Evolutionary conservation across 2,888 invertebrate species (phyloP).

Genomic region (Bugula neritina): DNA sequence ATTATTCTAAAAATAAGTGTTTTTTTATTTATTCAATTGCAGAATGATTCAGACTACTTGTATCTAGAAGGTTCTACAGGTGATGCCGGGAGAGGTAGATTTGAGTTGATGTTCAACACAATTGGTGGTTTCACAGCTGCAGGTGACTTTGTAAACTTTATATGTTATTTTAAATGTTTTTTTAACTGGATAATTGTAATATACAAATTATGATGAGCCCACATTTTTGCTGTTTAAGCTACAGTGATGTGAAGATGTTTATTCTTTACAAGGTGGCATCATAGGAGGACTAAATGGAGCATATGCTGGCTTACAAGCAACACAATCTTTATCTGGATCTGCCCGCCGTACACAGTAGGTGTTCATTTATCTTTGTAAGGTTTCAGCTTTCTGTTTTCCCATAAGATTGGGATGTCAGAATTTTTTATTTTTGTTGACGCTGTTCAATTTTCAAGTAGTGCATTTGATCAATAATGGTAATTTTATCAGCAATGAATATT

Average conservation of each 20-base stretch:
- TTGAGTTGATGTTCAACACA: conserved; percentile 83
- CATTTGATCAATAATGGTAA: too few relatives aligned
- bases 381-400: too few relatives aligned
- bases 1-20: too few relatives aligned
- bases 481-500: too few relatives aligned
- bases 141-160: conserved; percentile 41
- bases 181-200: neutral
- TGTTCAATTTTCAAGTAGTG: too few relatives aligned
- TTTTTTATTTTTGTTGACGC: too few relatives aligned
- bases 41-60: conserved; percentile 73
- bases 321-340: conserved; percentile 79
- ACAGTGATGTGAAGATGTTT: neutral
- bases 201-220: too few relatives aligned
- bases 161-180: neutral
- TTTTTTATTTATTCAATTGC: conserved; percentile 19
- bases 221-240: too few relatives aligned
- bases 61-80: conserved; percentile 72
- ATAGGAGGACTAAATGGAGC: conserved; percentile 80
- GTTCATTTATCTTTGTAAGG: too few relatives aligned
- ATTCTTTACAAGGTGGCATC: conserved; percentile 68
- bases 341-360: conserved; percentile 82
- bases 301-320: conserved; percentile 79
- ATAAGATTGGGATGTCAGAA: too few relatives aligned
- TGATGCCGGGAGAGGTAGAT: conserved; percentile 76
- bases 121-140: conserved; percentile 86